phyloP scores from a whole-genome alignment of 2,113 vertebrate species.

The Catharus bicknelli region DNA sequence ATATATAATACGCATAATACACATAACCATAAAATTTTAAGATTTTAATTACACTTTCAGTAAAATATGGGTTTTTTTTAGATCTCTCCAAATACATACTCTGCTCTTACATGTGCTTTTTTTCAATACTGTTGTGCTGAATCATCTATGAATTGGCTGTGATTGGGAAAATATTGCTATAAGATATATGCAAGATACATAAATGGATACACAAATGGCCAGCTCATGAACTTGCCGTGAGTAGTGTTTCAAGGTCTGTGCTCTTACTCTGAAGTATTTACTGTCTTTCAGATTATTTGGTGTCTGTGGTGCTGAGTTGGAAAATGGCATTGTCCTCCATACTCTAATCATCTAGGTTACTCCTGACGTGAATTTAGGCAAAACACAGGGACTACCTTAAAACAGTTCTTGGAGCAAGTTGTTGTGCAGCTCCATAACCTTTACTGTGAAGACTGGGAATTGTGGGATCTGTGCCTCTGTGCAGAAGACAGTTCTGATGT shows the following conservation, averaged over 20 bases:
- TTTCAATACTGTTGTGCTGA: neutral
- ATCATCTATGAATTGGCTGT: neutral
- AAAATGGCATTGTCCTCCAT: neutral
- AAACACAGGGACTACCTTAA: neutral
- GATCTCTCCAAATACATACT: neutral
- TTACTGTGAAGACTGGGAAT: neutral
- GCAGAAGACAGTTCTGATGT: neutral
- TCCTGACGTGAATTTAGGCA: neutral
- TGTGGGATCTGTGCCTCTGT: neutral
- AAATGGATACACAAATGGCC: neutral
- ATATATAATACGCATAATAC: neutral
- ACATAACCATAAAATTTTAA: neutral
- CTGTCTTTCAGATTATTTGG: neutral
- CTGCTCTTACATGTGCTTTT: neutral
- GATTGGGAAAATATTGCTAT: neutral
- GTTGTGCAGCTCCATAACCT: neutral
- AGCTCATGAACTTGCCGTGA: neutral
- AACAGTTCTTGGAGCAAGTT: neutral
- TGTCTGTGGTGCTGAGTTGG: neutral
- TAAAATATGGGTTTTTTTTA: neutral
- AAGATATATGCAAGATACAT: too few species aligned
- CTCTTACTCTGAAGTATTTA: neutral
- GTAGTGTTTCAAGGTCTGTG: neutral
- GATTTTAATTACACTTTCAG: neutral
- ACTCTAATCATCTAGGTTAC: neutral